Conservation (phyloP, 2,888 invertebrate genomes). For the Cartodere bifasciata region DNA sequence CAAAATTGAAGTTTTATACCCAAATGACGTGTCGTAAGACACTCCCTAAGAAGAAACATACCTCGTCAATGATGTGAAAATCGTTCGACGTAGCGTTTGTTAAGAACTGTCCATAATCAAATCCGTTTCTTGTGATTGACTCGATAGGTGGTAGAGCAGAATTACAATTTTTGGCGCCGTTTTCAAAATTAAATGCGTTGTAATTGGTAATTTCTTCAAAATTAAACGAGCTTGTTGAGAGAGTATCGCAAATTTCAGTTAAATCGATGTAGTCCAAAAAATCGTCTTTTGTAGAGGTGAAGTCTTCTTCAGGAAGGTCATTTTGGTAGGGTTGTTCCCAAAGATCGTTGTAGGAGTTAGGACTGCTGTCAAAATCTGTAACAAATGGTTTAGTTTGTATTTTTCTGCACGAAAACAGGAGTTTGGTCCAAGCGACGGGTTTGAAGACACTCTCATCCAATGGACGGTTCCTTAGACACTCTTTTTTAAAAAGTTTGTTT, state of each 20-base stretch:
- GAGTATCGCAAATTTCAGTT: conserved; percentile 24
- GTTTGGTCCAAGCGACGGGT: too few species aligned
- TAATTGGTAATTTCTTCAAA: conserved; percentile 20
- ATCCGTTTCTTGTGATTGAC: conserved; percentile 24
- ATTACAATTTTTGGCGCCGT: conserved; percentile 7
- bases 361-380: background rate
- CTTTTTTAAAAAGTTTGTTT: too few species aligned
- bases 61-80: conserved; percentile 13
- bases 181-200: conserved; percentile 19
- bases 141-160: conserved; percentile 23
- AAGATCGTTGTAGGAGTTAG: background rate
- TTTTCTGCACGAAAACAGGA: too few species aligned
- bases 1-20: background rate
- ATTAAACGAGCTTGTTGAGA: conserved; percentile 25
- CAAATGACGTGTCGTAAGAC: background rate
- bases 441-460: too few species aligned
- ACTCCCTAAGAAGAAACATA: background rate
- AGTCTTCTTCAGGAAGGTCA: background rate
- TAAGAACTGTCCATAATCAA: conserved; percentile 29
- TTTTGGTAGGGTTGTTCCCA: too few species aligned
- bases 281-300: conserved; percentile 6
- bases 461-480: too few species aligned
- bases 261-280: conserved; percentile 18
- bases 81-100: conserved; percentile 22
- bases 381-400: too few species aligned